Evolutionary conservation across 2,888 invertebrate genomes (phyloP).

Genomic region (Anarsia innoxiella): DNA sequence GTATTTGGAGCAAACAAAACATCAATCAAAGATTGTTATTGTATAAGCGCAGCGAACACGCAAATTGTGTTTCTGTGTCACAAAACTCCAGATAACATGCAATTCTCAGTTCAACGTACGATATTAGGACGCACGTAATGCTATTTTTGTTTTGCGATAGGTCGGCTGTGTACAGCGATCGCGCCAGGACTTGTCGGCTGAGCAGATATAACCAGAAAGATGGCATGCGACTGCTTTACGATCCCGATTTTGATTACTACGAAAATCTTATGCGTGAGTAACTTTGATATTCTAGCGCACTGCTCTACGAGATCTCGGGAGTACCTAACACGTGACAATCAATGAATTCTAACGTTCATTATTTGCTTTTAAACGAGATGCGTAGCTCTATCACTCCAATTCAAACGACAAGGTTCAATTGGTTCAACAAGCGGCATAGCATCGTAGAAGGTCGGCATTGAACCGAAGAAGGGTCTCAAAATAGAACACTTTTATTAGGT

Average conservation of each 20-base stretch:
- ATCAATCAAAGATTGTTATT: too few species aligned
- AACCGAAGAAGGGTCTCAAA: slow-evolving; percentile 27
- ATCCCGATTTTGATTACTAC: slow-evolving; percentile 94
- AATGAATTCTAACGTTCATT: too few species aligned
- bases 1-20: too few species aligned
- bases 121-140: slow-evolving; percentile 30
- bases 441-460: slow-evolving; percentile 36
- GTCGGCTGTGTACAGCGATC: slow-evolving; percentile 91
- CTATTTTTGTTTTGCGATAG: slow-evolving; percentile 44
- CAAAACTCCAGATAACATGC: slow-evolving; percentile 17
- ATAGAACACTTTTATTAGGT: slow-evolving; percentile 29
- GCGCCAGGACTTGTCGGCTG: slow-evolving; percentile 87
- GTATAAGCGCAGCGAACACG: too few species aligned
- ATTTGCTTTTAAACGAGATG: slow-evolving; percentile 5
- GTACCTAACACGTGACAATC: too few species aligned
- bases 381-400: slow-evolving; percentile 11
- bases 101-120: slow-evolving; percentile 31
- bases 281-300: too few species aligned
- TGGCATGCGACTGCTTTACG: slow-evolving; percentile 91
- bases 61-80: slow-evolving; percentile 13
- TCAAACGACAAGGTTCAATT: slow-evolving; percentile 20
- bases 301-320: too few species aligned
- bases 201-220: slow-evolving; percentile 91
- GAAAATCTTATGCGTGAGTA: slow-evolving; percentile 94
- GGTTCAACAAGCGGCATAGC: slow-evolving; percentile 22